phyloP scores from a whole-genome alignment of 2,888 invertebrate species.

The Leptinotarsa tumamoca region DNA sequence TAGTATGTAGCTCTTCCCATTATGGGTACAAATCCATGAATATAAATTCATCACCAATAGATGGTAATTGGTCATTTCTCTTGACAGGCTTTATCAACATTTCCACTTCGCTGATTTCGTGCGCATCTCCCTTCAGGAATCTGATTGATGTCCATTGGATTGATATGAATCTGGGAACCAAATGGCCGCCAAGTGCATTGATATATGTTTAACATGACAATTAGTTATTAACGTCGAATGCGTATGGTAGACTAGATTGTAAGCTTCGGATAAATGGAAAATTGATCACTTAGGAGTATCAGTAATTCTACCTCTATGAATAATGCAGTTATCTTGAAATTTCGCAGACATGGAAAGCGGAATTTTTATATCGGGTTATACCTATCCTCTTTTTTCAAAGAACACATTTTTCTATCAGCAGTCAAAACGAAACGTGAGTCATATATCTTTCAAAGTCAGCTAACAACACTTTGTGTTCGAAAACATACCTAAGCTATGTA shows the following conservation, averaged over 20 bases:
- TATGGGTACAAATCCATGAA: slow-evolving; percentile 14
- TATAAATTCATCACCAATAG: slow-evolving; percentile 38
- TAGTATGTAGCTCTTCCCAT: slow-evolving; percentile 2
- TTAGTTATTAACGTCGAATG: slow-evolving; percentile 49
- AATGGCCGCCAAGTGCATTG: slow-evolving; percentile 52
- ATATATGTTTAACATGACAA: slow-evolving; percentile 47
- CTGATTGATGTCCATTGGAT: slow-evolving; percentile 53
- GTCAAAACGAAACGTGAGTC: too few relatives aligned
- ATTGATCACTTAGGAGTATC: slow-evolving; percentile 33
- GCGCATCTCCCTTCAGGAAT: slow-evolving; percentile 42
- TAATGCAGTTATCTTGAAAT: not conserved
- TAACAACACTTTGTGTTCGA: too few relatives aligned
- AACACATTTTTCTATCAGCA: too few relatives aligned
- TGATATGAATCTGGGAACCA: slow-evolving; percentile 51
- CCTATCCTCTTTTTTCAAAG: too few relatives aligned
- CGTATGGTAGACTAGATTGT: slow-evolving; percentile 40
- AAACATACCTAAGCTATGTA: too few relatives aligned
- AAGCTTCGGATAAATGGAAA: not conserved
- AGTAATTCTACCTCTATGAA: slow-evolving; percentile 16
- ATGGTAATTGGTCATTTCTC: slow-evolving; percentile 46
- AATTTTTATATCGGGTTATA: too few relatives aligned
- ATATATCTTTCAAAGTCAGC: too few relatives aligned
- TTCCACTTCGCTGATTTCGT: slow-evolving; percentile 45
- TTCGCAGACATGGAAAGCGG: too few relatives aligned
- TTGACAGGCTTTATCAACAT: slow-evolving; percentile 47